Percentiles rank a stretch among this genome's conserved stretches.
Evolutionary conservation across 2,888 invertebrate genomes (phyloP).

Genomic region (Cheilosia impressa): DNA sequence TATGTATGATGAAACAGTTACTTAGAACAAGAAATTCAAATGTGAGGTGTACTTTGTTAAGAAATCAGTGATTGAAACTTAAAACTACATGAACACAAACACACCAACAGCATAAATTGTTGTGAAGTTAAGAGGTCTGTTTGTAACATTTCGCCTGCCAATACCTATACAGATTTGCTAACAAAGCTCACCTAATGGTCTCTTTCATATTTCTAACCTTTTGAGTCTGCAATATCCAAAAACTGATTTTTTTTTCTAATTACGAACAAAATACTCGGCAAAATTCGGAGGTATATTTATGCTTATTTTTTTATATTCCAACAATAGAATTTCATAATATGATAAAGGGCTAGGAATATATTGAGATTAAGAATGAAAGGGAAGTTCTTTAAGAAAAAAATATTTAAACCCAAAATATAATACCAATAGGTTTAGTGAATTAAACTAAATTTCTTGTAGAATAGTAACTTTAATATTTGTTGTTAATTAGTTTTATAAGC

Average conservation of each 20-base stretch:
- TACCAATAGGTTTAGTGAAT: slow-evolving; percentile 31
- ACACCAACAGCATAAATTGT: no score
- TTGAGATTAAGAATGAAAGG: not conserved
- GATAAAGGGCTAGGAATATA: slow-evolving; percentile 6
- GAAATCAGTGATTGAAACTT: no score
- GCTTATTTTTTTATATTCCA: not conserved
- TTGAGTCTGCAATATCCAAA: slow-evolving; percentile 5
- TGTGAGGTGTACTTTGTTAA: no score
- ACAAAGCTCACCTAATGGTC: not conserved
- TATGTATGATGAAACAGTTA: not conserved
- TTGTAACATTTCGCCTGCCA: no score
- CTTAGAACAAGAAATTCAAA: not conserved
- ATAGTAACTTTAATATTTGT: slow-evolving; percentile 35
- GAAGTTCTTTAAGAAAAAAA: not conserved
- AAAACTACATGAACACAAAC: no score
- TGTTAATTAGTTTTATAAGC: slow-evolving; percentile 57
- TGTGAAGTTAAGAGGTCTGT: no score
- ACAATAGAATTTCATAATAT: not conserved
- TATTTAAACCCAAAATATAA: not conserved
- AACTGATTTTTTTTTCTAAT: not conserved
- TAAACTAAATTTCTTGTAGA: slow-evolving; percentile 9
- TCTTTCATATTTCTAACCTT: slow-evolving; percentile 9
- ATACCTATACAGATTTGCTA: no score
- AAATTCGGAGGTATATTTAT: not conserved
- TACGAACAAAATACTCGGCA: no score